Conservation (phyloP, 2,113 vertebrate species). For the Corythaeola cristata region DNA sequence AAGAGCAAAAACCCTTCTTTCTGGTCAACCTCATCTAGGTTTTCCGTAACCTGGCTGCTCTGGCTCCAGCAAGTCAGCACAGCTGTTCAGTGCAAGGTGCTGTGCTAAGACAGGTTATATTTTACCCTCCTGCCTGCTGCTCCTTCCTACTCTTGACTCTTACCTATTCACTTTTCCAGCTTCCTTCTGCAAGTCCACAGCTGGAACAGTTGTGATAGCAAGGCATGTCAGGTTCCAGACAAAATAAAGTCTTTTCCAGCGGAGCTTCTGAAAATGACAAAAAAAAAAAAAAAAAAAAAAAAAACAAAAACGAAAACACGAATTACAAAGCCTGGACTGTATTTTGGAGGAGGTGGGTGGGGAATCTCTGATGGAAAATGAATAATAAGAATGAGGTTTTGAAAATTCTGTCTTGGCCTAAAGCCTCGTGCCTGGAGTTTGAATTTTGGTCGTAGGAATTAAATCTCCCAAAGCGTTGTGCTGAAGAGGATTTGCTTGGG, state of each 20-base stretch:
- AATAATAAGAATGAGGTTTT: not conserved
- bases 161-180: not conserved
- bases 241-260: not conserved
- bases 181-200: not conserved
- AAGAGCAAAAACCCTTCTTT: no score
- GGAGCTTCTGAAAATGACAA: not conserved
- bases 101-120: not conserved
- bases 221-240: not conserved
- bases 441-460: not conserved
- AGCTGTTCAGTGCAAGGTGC: not conserved
- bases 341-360: fast-evolving
- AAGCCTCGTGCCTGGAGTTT: not conserved
- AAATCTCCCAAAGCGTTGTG: not conserved
- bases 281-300: not conserved
- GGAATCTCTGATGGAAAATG: not conserved
- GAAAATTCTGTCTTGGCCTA: not conserved
- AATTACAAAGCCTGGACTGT: not conserved
- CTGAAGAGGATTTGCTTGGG: not conserved
- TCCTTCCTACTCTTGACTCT: not conserved
- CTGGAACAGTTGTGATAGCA: not conserved
- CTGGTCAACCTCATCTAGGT: not conserved
- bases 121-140: not conserved
- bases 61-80: not conserved
- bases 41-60: not conserved
- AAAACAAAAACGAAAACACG: no score